Evolutionary conservation across 1,140 invertebrate genomes (phyloP), one percentile per base, ranked within the genome.

Genomic region (Arctopsyche grandis): DNA sequence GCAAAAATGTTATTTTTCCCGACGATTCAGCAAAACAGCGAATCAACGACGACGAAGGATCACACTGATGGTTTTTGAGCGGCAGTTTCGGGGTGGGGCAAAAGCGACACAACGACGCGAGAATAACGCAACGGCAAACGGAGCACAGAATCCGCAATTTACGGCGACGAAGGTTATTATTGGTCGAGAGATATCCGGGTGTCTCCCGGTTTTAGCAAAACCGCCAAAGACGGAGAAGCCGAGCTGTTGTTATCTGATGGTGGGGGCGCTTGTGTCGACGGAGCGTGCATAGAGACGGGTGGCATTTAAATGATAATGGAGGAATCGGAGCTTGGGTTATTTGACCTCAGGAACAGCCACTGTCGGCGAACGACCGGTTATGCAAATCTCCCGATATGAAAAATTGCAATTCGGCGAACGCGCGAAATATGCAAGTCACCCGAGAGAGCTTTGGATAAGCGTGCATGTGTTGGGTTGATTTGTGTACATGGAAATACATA

Each of bases 321-420:
- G 21, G 58, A 63, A 63, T 56, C 22, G 19, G 73, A 24, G 21
- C 19, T 10, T 21, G 21, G 69, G 73, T 58, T 75, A 60, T 75
- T 63, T 56, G 70, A 21, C 43, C 70, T 43, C 71, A 21, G 71
- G 71, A 24, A 74, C 16, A 56, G 24, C 26, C 14, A 22, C 9
- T 16, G 38, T 29, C 19, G 14, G 9, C 44, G 43, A 24, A 48
- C 52, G 19, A n/a, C 74, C 74, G 74, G 74, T 76, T 76, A 76
- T 76, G 74, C 74, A 76, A 76, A 76, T 76, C 56, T 75, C 44
- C 44, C 63, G 60, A 76, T 63, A 76, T 76, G 74, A 76, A 76
- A 76, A 76, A 76, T 76, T 76, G 74, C 56, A 76, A 60, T 76
- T 60, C 52, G 56, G 21, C 21, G 63, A 24, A 21, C 9, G 63